A percentile compares a stretch with the other conserved stretches of the same genome.
These are phyloP conservation scores for Pipa parva DNA, from an alignment of 2,113 vertebrate genomes.

Conservation along the genomic window DNA sequence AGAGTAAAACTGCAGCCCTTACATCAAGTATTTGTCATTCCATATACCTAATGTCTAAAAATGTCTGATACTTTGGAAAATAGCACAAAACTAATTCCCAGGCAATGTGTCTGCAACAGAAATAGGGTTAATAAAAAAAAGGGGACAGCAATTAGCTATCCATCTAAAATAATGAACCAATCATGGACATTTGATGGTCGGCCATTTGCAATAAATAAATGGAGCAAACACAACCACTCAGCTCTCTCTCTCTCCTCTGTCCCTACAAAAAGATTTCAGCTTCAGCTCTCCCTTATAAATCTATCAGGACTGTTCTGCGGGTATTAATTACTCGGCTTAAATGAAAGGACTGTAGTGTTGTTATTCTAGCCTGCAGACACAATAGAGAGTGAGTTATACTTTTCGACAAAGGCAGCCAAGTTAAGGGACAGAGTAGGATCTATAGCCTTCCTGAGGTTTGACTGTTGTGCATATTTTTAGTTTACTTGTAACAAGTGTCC, in stretches of 20 bases:
- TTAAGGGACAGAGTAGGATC: conserved; percentile 22
- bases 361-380: conserved; percentile 36
- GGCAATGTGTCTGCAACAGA: conserved; percentile 48
- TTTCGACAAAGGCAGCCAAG: conserved; percentile 5
- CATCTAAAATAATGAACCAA: conserved; percentile 50
- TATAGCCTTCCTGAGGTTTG: neutral
- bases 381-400: conserved; percentile 34
- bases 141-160: conserved; percentile 52
- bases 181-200: conserved; percentile 50
- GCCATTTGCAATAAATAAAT: conserved; percentile 47
- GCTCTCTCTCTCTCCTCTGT: conserved; percentile 35
- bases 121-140: conserved; percentile 53
- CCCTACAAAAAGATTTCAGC: conserved; percentile 45
- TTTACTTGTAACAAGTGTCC: neutral
- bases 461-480: neutral
- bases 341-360: conserved; percentile 37
- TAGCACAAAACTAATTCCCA: conserved; percentile 58
- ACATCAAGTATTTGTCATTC: conserved; percentile 73
- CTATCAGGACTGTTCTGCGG: conserved; percentile 35
- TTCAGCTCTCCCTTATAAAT: conserved; percentile 49
- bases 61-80: conserved; percentile 63
- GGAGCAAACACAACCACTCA: conserved; percentile 34
- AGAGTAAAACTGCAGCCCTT: conserved; percentile 78
- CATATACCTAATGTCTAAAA: conserved; percentile 70
- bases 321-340: conserved; percentile 51